Base-by-base conservation (phyloP, 1,140 invertebrate species). In the Atta cephalotes region DNA sequence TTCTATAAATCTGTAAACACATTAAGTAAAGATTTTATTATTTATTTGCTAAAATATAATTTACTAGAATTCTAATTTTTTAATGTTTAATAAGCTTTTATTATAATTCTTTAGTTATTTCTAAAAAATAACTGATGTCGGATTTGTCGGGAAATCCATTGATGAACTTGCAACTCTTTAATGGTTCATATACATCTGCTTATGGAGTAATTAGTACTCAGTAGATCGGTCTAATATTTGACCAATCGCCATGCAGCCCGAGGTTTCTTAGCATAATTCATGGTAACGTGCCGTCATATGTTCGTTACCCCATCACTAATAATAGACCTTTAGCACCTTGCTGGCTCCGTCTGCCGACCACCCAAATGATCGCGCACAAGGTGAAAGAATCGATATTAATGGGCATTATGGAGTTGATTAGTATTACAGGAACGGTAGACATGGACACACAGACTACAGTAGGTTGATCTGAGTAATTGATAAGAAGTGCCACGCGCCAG, bases 401-500 rank as follows among this genome's bases (percentile, higher is more conserved):
- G 81, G 58, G 39, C 51, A 31, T 28, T 77, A 53, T n/a, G 45
- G 66, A 18, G 56, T 85, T 91, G 87, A 92, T 92, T 90, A 87
- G 88, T 88, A 92, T 91, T 92, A 77, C 90, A 62, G 76, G 65
- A 80, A 79, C 63, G 74, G 45, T 77, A 56, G 49, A 79, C 58
- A 87, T 81, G 76, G 35, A 77, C 88, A 63, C 60, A 85, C 58
- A 49, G 62, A 80, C 71, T 39, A 77, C 84, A 72, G 90, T 88
- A 86, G 85, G 74, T 87, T 88, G 92, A 84, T 87, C 68, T 77
- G 56, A 71, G 66, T 92, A 91, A 94, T 93, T 93, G 93, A 93
- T 94, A 94, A 92, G 78, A 92, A 92, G 58, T 82, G 92, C 90
- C 92, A 92, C 92, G 92, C 88, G 92, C 86, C 91, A 31, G 53